Evolutionary conservation across 2,113 vertebrate genomes (phyloP), one percentile per base, ranked within the genome.

Genomic region (Spea bombifrons): DNA sequence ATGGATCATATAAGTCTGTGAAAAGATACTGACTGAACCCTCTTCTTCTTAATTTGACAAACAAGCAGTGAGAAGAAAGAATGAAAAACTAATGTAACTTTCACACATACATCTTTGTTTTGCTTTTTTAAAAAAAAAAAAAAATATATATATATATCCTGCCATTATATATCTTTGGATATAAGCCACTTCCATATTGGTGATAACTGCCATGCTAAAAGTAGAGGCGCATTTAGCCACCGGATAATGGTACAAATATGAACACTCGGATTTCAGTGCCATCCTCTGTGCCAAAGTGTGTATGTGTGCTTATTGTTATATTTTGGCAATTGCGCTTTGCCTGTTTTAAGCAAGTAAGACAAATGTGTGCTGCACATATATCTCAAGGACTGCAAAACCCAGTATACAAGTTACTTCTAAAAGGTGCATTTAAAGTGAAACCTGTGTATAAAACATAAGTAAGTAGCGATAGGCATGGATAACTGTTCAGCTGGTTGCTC

Each of bases 271-370:
- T 15, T 52, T 52, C 9, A 66, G 52, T 47, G 8, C 53, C 52
- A 10, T 10, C 6, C 45, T 69, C 10, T 67, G 75, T 68, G 52
- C 65, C 65, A 68, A 76, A 69, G n/a, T n/a, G 30, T 16, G 67
- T 64, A 2, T 15, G 43, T 2, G 16, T 64, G 4, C 17, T 30
- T 64, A 30, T 30, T 13, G 5, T 61, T 61, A 59, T 13, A 7
- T 5, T 59, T 13, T 12, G 15, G 55, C 15, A 59, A 50, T 70
- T 50, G 5, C 52, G 10, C n/a, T 52, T 74, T 9, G 15, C 45
- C 4, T 8, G 45, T 61, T 59, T 16, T 10, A 15, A 49, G 16
- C 7, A 72, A 6, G 30, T 64, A 17, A 17, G 30, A 17, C 30
- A 72, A 7, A 57, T n/a, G 52, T 46, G 12, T 57, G 71, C 71